Evolutionary conservation across 2,888 invertebrate genomes (phyloP).

Genomic region (Napeogenes inachia): DNA sequence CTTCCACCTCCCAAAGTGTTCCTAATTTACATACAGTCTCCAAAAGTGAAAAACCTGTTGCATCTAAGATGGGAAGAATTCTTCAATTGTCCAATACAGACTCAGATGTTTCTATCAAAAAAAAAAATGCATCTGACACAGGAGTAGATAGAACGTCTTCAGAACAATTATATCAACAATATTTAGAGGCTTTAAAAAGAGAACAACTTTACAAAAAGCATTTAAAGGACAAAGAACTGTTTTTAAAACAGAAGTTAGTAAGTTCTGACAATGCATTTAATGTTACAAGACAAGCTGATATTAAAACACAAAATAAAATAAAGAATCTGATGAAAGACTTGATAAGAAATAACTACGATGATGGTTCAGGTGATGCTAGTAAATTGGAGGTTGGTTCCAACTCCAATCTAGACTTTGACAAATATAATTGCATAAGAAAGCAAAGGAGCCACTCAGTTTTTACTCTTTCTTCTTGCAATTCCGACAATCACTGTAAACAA

Average conservation of each 20-base stretch:
- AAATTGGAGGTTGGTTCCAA: constrained; percentile 58
- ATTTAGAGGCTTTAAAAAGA: constrained; percentile 58
- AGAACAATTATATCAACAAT: constrained; percentile 62
- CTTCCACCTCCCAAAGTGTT: constrained; percentile 68
- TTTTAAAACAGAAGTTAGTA: constrained; percentile 63
- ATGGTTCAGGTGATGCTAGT: constrained; percentile 71
- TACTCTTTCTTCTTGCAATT: constrained; percentile 63
- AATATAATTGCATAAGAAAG: constrained; percentile 38
- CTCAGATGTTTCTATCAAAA: constrained; percentile 58
- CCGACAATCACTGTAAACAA: constrained; percentile 46
- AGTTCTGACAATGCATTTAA: constrained; percentile 53
- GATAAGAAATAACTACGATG: constrained; percentile 65
- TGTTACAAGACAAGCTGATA: constrained; percentile 37
- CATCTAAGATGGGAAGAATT: constrained; percentile 38
- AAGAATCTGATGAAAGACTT: constrained; percentile 66
- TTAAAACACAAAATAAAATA: constrained; percentile 47
- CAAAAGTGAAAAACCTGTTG: constrained; percentile 43
- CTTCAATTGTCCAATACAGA: constrained; percentile 48
- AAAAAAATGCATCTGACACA: constrained; percentile 52
- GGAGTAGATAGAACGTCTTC: constrained; percentile 57
- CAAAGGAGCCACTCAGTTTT: constrained; percentile 68
- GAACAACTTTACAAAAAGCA: constrained; percentile 63
- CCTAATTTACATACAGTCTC: constrained; percentile 57
- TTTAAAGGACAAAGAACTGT: constrained; percentile 60
- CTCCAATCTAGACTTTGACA: constrained; percentile 41